phyloP scores from a whole-genome alignment of 2,797 vertebrate genomes.

The Tarsius wallacei region DNA sequence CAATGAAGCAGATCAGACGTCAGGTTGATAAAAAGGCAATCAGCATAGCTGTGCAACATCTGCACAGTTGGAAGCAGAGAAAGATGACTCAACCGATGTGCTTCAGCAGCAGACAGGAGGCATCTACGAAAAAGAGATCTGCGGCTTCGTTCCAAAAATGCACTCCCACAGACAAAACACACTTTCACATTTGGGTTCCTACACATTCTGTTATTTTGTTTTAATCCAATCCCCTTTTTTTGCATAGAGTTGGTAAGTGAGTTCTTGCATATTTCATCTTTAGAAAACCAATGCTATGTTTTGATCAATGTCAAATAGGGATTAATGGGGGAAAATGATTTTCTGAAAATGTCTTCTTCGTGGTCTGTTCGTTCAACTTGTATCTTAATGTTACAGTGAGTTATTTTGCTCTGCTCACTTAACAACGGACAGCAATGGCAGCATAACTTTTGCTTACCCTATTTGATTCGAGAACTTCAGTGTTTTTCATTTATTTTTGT shows the following conservation, averaged over 20 bases:
- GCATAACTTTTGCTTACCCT: background rate
- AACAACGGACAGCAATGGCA: background rate
- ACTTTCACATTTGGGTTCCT: background rate
- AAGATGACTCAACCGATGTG: background rate
- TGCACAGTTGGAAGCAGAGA: constrained; percentile 29
- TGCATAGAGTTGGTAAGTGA: background rate
- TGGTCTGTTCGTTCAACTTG: background rate
- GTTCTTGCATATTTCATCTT: background rate
- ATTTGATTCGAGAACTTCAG: background rate
- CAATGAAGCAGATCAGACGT: background rate
- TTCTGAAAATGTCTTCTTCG: background rate
- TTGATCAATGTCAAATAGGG: background rate
- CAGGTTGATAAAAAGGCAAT: background rate
- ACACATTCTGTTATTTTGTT: background rate
- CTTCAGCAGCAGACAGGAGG: background rate
- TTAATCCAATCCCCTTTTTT: background rate
- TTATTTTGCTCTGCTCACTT: background rate
- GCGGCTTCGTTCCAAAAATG: background rate
- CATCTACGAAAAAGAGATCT: background rate
- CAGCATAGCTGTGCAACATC: background rate
- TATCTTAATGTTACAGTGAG: background rate
- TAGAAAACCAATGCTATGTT: background rate
- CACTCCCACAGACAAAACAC: background rate
- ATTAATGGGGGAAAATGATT: background rate
- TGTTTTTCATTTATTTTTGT: background rate